A percentile compares a stretch with the other conserved stretches of the same genome.
These are phyloP conservation scores for Pipistrellus nathusii DNA, from an alignment of 2,797 vertebrate genomes.

Conservation along the genomic window DNA sequence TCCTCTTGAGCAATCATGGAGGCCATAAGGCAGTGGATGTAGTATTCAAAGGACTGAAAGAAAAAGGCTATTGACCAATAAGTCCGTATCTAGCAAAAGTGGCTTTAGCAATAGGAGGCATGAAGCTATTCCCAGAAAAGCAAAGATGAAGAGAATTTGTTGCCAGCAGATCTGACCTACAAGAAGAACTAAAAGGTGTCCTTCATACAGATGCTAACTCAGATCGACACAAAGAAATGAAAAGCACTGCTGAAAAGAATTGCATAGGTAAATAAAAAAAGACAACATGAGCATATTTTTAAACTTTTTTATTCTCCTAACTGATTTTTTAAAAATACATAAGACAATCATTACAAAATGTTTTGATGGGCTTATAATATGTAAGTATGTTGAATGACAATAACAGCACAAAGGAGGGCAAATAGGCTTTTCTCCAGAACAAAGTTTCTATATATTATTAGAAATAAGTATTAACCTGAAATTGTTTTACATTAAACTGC, in stretches of 20 bases:
- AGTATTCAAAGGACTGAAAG: background rate
- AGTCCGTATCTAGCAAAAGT: rapidly evolving
- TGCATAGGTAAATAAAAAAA: background rate
- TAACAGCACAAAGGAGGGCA: background rate
- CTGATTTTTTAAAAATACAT: background rate
- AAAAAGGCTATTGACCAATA: rapidly evolving
- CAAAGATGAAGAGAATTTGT: background rate
- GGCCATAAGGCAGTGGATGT: rapidly evolving
- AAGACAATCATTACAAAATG: background rate
- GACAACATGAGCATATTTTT: background rate
- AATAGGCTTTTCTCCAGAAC: background rate
- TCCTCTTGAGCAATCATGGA: rapidly evolving
- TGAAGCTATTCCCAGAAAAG: too few relatives aligned
- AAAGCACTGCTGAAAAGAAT: background rate
- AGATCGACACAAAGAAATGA: background rate
- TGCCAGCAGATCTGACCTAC: background rate
- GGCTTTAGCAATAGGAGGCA: background rate
- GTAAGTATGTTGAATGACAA: background rate
- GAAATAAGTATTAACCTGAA: background rate
- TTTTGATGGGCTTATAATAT: background rate
- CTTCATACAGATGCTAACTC: background rate
- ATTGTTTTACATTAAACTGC: background rate
- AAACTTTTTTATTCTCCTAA: background rate
- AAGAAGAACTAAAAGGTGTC: too few relatives aligned
- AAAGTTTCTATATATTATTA: background rate